Evolutionary conservation across 64 coral and sea anemone species (phyloP).

Genomic region (Astreopora myriophthalma): DNA sequence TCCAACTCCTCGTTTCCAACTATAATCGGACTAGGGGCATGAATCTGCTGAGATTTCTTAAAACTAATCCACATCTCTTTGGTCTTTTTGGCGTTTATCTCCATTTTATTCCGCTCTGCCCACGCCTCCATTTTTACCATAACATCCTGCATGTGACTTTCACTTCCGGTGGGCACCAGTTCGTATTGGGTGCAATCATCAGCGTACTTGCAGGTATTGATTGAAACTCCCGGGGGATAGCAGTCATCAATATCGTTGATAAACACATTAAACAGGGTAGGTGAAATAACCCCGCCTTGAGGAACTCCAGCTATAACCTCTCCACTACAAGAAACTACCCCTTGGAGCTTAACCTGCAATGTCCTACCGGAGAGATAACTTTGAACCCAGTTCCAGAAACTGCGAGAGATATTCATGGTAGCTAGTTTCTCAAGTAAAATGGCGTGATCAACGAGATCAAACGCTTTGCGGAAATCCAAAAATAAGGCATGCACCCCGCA

Average conservation of each 20-base stretch:
- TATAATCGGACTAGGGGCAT: neutral
- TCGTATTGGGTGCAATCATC: slow-evolving; percentile 50
- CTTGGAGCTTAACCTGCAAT: slow-evolving; percentile 25
- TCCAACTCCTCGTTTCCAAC: neutral
- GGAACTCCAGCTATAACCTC: slow-evolving; percentile 19
- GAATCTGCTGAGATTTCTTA: too few species aligned
- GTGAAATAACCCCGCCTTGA: slow-evolving; percentile 44
- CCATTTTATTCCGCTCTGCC: slow-evolving; percentile 34
- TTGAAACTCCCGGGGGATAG: neutral
- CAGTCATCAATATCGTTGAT: slow-evolving; percentile 58
- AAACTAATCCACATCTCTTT: neutral
- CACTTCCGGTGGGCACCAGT: neutral
- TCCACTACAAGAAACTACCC: neutral
- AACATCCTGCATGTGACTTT: neutral
- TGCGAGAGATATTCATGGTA: neutral
- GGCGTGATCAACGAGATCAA: slow-evolving; percentile 34
- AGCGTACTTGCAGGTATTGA: slow-evolving; percentile 50
- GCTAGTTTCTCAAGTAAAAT: slow-evolving; percentile 33
- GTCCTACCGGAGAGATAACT: slow-evolving; percentile 37
- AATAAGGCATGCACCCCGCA: slow-evolving; percentile 1
- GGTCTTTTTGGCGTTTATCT: slow-evolving; percentile 16
- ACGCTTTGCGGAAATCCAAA: slow-evolving; percentile 36
- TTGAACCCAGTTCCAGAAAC: slow-evolving; percentile 52
- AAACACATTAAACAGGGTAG: slow-evolving; percentile 45
- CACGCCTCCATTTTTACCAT: neutral